These are phyloP conservation scores for Ceyx cyanopectus DNA, from an alignment of 2,113 vertebrate genomes.

Conservation along the genomic window DNA sequence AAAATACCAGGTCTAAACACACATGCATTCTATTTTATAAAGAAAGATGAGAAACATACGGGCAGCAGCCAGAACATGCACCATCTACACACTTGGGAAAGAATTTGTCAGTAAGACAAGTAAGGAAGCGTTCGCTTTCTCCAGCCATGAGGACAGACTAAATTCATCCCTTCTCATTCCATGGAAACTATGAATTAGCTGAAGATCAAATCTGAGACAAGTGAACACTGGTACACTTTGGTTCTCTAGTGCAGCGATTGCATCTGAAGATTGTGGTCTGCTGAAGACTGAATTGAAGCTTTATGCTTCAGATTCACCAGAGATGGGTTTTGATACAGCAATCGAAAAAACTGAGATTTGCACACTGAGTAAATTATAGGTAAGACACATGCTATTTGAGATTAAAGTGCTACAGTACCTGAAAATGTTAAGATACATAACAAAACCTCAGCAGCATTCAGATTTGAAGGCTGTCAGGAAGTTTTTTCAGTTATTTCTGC, in stretches of 20 bases:
- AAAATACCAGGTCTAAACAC: not conserved
- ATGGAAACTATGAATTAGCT: not conserved
- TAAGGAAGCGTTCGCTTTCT: not conserved
- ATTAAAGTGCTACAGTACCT: constrained; percentile 15
- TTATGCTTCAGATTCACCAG: not conserved
- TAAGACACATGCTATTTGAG: not conserved
- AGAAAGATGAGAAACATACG: not conserved
- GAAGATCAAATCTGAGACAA: not conserved
- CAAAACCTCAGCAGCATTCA: not conserved
- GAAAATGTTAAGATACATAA: not conserved
- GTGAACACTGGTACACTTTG: not conserved
- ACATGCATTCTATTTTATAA: not conserved
- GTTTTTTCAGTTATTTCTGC: not conserved
- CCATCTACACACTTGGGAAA: not conserved
- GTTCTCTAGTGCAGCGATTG: not conserved
- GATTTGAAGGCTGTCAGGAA: not conserved
- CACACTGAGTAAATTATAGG: not conserved
- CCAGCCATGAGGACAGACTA: not conserved
- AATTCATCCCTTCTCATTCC: not conserved
- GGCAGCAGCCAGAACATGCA: not conserved
- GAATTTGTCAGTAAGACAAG: not conserved
- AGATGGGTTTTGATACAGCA: not conserved
- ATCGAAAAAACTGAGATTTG: not conserved
- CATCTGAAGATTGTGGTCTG: not conserved
- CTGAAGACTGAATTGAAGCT: not conserved